Conservation (phyloP, 2,113 vertebrate species). For the Capreolus pygargus region DNA sequence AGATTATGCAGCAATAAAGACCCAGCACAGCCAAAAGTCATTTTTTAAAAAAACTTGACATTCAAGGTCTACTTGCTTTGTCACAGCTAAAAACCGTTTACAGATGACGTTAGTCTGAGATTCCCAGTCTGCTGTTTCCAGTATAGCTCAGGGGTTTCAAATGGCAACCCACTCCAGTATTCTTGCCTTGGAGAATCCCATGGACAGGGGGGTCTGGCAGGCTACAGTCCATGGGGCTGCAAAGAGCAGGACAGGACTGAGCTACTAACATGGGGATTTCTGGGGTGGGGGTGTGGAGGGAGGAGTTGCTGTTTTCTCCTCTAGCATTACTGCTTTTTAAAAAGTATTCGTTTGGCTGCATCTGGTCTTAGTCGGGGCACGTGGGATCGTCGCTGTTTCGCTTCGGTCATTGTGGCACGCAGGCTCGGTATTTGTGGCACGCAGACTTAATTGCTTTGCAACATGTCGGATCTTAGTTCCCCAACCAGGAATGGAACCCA, state of each 20-base stretch:
- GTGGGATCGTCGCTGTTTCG: background rate
- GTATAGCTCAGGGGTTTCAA: background rate
- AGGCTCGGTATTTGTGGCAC: background rate
- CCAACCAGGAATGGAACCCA: background rate
- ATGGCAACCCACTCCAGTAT: background rate
- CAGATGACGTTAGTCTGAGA: background rate
- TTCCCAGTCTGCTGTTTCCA: background rate
- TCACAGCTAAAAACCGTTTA: background rate
- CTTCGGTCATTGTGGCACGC: background rate
- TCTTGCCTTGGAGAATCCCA: background rate
- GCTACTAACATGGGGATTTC: rapidly evolving
- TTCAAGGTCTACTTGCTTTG: background rate
- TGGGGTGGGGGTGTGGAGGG: rapidly evolving
- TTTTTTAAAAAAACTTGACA: background rate
- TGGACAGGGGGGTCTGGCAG: background rate
- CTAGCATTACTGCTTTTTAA: background rate
- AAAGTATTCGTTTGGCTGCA: background rate
- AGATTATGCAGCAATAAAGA: background rate
- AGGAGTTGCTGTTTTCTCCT: background rate
- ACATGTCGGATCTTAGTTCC: background rate
- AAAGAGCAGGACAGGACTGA: background rate
- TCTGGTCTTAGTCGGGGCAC: background rate
- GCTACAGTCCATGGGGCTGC: background rate
- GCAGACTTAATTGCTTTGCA: background rate
- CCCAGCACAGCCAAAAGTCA: background rate